phyloP scores from a whole-genome alignment of 2,113 vertebrate species.

The Hirundichthys speculiger region DNA sequence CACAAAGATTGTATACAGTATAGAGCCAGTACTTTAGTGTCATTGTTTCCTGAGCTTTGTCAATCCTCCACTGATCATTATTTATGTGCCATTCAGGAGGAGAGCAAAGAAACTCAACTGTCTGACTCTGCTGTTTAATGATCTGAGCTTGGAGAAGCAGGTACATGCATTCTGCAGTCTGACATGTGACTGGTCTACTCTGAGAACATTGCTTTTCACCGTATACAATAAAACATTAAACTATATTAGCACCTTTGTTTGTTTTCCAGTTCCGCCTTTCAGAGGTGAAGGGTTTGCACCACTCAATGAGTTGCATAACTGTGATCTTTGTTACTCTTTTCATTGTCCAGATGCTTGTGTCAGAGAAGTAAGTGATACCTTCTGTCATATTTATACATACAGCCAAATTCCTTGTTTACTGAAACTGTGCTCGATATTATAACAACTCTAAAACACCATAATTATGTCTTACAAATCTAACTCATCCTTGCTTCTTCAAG shows the following conservation, averaged over 20 bases:
- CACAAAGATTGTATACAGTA: too few species aligned
- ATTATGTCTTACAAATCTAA: too few species aligned
- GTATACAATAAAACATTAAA: too few species aligned
- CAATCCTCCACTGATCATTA: background rate
- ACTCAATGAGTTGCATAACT: slow-evolving; percentile 81
- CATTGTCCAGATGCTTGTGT: slow-evolving; percentile 87
- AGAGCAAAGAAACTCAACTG: slow-evolving; percentile 77
- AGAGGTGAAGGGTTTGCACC: slow-evolving; percentile 81
- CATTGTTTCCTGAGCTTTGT: too few species aligned
- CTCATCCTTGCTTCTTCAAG: background rate
- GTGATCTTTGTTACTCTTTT: slow-evolving; percentile 84
- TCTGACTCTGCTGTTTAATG: slow-evolving; percentile 78
- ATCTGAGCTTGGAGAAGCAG: slow-evolving; percentile 77
- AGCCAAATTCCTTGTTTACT: background rate
- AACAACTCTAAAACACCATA: background rate
- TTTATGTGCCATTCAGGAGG: slow-evolving; percentile 36
- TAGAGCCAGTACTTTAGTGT: too few species aligned
- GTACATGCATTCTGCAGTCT: slow-evolving; percentile 35
- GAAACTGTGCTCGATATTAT: too few species aligned
- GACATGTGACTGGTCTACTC: background rate
- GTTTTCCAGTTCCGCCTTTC: slow-evolving; percentile 84
- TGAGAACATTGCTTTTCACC: background rate
- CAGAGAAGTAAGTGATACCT: slow-evolving; percentile 78
- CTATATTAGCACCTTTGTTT: background rate
- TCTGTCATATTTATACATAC: background rate